Conservation (phyloP, 2,888 invertebrate genomes). For the Hypsopygia costalis region DNA sequence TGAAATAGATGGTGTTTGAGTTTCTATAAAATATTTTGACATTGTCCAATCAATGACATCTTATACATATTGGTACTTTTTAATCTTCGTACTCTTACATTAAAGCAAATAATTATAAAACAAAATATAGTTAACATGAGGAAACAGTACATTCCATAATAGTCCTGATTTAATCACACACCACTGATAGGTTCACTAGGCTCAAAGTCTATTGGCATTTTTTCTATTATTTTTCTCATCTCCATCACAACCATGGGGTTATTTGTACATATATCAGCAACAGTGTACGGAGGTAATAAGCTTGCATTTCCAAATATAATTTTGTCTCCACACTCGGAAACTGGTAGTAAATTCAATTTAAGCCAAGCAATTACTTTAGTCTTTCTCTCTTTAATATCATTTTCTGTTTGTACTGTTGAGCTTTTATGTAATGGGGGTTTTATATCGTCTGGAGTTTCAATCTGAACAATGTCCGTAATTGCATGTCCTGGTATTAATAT, state of each 20-base stretch:
- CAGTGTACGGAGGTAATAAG: constrained; percentile 53
- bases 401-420: constrained; percentile 30
- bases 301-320: constrained; percentile 52
- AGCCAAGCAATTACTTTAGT: constrained; percentile 52
- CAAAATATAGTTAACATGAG: too few relatives aligned
- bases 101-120: too few relatives aligned
- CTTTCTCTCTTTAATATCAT: constrained; percentile 36
- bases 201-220: constrained; percentile 51
- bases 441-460: constrained; percentile 17
- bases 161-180: too few relatives aligned
- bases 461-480: constrained; percentile 32
- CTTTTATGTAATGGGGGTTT: constrained; percentile 20
- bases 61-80: too few relatives aligned
- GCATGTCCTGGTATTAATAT: constrained; percentile 59
- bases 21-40: too few relatives aligned
- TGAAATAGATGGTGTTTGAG: too few relatives aligned
- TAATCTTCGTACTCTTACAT: too few relatives aligned
- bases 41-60: too few relatives aligned
- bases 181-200: constrained; percentile 13
- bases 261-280: constrained; percentile 52
- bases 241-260: constrained; percentile 56
- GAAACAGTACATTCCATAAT: too few relatives aligned
- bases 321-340: constrained; percentile 45
- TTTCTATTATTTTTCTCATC: constrained; percentile 51
- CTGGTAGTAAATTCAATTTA: constrained; percentile 50